Evolutionary conservation across 2,113 vertebrate species (phyloP).

Genomic region (Paracanthobrama guichenoti): DNA sequence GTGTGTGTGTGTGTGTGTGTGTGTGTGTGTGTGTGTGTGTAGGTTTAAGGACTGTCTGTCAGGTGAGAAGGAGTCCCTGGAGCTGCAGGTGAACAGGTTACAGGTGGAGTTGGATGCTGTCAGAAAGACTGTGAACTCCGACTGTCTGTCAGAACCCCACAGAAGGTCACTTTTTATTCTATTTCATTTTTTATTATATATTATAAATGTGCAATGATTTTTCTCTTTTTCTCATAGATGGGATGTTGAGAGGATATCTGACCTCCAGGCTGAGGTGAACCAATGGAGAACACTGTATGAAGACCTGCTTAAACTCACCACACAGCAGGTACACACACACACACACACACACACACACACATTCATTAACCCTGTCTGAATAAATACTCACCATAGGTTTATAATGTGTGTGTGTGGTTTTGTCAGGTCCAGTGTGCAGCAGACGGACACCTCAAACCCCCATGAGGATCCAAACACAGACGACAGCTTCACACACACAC

Average conservation of each 20-base stretch:
- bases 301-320: conserved; percentile 64
- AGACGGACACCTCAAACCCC: conserved; percentile 68
- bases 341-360: neutral
- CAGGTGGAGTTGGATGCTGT: conserved; percentile 61
- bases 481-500: neutral
- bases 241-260: conserved; percentile 56
- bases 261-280: conserved; percentile 61
- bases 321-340: conserved; percentile 45
- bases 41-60: conserved; percentile 73
- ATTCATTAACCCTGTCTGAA: no score
- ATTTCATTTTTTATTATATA: neutral
- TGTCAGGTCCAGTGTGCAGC: conserved; percentile 63
- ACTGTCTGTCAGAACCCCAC: neutral
- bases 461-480: conserved; percentile 62
- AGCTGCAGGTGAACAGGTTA: conserved; percentile 65
- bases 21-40: conserved; percentile 21
- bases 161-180: conserved; percentile 15
- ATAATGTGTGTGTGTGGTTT: conserved; percentile 59
- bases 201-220: neutral
- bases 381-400: no score
- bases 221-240: conserved; percentile 43
- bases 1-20: neutral
- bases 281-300: conserved; percentile 63
- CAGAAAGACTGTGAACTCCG: conserved; percentile 7
- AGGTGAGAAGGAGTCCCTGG: conserved; percentile 70